Evolutionary conservation across 2,888 invertebrate genomes (phyloP), one percentile per base, ranked within the genome.

Genomic region (Drosophila nr. fundita): DNA sequence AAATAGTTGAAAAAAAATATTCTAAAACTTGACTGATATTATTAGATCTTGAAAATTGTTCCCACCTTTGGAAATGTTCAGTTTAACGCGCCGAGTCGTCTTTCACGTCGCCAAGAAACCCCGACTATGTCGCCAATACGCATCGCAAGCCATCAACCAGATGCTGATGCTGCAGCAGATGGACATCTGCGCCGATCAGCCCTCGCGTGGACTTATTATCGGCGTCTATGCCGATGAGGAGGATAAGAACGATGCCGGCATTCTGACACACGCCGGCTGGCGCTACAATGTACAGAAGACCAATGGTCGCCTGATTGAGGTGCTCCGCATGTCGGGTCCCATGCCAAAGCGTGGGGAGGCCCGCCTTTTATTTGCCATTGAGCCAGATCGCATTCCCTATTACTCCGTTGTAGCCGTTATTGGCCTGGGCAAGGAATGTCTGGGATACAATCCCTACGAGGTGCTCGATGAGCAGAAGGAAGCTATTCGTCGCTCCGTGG

Each of bases 401-500:
- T 96, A 95, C 89, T 94, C 94, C 0, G 95, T 94, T 45, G 95
- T 97, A 2, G 96, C 96, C 8, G 95, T 97, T 8, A 95, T 96
- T n/a, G 96, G 96, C 21, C 93, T 97, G 42, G 97, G 97, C 7
- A 94, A 94, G 61, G 95, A 95, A 87, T 95, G 95, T 83, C 94
- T 95, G 59, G 94, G 95, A 1, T 96, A 94, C 88, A 95, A 96
- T 91, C 94, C 94, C 11, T 93, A 94, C 64, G 97, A 97, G 91
- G 95, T 95, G 79, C 91, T 96, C 59, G 96, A 97, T 87, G 96
- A 96, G 92, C 95, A 95, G 53, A 95, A 95, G 84, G 97, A 97
- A 92, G 95, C 96, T 38, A 95, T 97, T 65, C 93, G 97, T 65
- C 93, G 95, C 60, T 97, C 96, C 1, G 94, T 96, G 0, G 95